Evolutionary conservation across 2,113 vertebrate species (phyloP).

Genomic region (Pongo abelii): DNA sequence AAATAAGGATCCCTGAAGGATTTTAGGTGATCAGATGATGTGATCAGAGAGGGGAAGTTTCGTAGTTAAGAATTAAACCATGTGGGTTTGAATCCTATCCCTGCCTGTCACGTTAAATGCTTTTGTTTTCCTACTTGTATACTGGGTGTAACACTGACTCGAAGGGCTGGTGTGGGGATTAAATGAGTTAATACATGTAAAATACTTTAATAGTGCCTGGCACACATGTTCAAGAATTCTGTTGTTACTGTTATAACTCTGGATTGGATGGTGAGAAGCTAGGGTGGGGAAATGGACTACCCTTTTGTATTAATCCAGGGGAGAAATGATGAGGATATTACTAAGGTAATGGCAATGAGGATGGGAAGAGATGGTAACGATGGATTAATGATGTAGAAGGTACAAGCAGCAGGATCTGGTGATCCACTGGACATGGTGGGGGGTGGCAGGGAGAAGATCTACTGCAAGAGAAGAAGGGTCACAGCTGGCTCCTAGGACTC

Average conservation of each 20-base stretch:
- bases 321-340: not conserved
- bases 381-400: not conserved
- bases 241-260: not conserved
- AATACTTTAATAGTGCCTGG: not conserved
- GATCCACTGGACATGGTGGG: too few species aligned
- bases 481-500: not conserved
- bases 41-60: too few species aligned
- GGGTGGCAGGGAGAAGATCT: not conserved
- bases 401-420: too few species aligned
- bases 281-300: not conserved
- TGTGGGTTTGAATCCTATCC: not conserved
- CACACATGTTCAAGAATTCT: too few species aligned
- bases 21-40: not conserved
- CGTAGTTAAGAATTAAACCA: not conserved
- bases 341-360: not conserved
- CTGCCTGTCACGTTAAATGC: not conserved
- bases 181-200: not conserved
- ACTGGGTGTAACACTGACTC: not conserved
- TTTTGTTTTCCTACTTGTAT: not conserved
- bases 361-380: not conserved
- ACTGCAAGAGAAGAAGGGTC: accelerated
- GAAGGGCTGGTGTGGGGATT: not conserved
- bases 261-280: not conserved
- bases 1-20: not conserved
- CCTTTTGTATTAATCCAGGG: not conserved